Percentiles rank a stretch among this genome's conserved stretches.
These are phyloP conservation scores for Drosophila vallismaia DNA, from an alignment of 2,888 invertebrate genomes.

Conservation along the genomic window DNA sequence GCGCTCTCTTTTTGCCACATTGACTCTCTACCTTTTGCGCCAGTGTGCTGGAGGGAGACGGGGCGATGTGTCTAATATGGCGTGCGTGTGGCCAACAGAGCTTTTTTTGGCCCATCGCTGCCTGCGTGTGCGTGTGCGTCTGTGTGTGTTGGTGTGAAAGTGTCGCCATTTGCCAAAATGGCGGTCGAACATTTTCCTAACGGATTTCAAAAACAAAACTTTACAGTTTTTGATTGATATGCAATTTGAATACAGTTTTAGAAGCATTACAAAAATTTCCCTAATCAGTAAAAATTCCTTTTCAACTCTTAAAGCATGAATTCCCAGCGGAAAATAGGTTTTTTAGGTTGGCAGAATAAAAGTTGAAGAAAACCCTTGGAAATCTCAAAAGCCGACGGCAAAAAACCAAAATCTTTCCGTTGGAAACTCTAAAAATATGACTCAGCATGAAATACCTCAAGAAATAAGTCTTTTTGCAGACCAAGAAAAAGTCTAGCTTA, in stretches of 20 bases:
- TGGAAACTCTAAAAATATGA: conserved; percentile 18
- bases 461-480: conserved; percentile 7
- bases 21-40: conserved; percentile 13
- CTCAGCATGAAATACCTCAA: conserved; percentile 14
- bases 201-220: conserved; percentile 19
- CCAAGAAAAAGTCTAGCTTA: conserved; percentile 20
- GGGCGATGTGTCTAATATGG: conserved; percentile 50
- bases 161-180: conserved; percentile 61
- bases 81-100: conserved; percentile 53
- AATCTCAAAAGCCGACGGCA: conserved; percentile 27
- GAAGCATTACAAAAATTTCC: background rate
- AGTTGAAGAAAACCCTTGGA: background rate
- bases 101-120: conserved; percentile 40
- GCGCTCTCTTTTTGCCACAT: conserved; percentile 20
- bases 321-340: background rate
- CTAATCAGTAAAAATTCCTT: background rate
- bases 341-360: background rate
- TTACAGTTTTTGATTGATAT: background rate
- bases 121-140: conserved; percentile 34
- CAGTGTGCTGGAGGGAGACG: conserved; percentile 33
- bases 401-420: background rate
- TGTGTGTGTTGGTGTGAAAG: conserved; percentile 53
- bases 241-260: background rate
- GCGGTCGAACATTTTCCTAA: conserved; percentile 55
- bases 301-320: background rate